Evolutionary conservation across 2,113 vertebrate species (phyloP), one percentile per base, ranked within the genome.

Genomic region (Buteo buteo): DNA sequence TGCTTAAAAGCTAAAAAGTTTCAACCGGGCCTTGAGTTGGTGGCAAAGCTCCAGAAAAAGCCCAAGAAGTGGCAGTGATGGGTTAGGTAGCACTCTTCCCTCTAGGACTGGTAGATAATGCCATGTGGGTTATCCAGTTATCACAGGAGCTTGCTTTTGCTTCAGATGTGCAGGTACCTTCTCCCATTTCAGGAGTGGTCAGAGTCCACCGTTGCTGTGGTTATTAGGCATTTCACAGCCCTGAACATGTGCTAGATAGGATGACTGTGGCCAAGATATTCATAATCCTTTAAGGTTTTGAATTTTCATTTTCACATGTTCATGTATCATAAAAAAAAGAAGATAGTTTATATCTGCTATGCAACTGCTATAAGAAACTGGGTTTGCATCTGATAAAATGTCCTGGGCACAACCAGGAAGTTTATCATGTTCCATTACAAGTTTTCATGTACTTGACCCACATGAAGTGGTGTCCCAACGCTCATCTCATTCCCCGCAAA

Each of bases 1-100:
- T 31, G 16, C 54, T 92, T 82, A 78, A 92, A 89, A 87, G 62
- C 42, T 80, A 29, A 91, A 82, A 71, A 67, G 13, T 86, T 96
- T 89, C 73, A 72, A 2, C n/a, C 0, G 0, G 34, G 42, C 17
- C 32, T 86, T 91, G 80, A 57, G 44, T 85, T 89, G 45, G 11
- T 58, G 54, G 45, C 26, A 93, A 77, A 74, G 44, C 47, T 85
- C 47, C 21, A 89, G 69, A 50, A 86, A 93, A 94, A 88, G 21
- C 11, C 45, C 38, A 62, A 38, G n/a, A 84, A 84, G 40, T 77
- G 69, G 6, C 61, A 82, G 32, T 90, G 59, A 81, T 93, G 24
- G 47, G 70, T 81, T 57, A 76, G n/a, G 40, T 36, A 91, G 38
- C 19, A 22, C 26, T 90, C 28, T 72, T 86, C 18, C 13, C 52